Evolutionary conservation across 1,140 invertebrate genomes (phyloP).

Genomic region (Nomia melanderi): DNA sequence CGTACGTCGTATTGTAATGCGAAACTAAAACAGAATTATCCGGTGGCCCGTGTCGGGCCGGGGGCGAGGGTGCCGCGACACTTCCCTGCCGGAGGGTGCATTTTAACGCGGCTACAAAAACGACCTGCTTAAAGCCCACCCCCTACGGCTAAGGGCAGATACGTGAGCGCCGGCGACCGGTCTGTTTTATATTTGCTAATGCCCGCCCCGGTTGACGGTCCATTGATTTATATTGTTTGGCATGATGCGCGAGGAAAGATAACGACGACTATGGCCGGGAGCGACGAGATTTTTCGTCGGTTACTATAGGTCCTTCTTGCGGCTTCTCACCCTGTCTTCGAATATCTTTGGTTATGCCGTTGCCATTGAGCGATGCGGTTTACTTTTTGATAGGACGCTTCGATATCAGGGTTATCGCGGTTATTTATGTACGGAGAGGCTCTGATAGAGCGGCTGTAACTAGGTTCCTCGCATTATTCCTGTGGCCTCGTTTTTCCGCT

Average conservation of each 20-base stretch:
- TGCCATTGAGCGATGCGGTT: not conserved
- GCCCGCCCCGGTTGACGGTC: conserved; percentile 30
- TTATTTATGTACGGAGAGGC: not conserved
- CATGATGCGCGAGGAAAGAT: conserved; percentile 38
- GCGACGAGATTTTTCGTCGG: not conserved
- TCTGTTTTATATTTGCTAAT: conserved; percentile 56
- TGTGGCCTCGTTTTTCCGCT: not conserved
- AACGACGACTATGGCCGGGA: not conserved
- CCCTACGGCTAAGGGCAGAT: not conserved
- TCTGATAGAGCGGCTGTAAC: no score
- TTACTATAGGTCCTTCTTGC: no score
- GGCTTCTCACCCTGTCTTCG: not conserved
- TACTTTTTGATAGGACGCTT: no score
- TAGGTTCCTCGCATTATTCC: not conserved
- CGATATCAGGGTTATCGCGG: not conserved
- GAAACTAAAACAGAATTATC: conserved; percentile 78
- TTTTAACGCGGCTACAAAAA: conserved; percentile 66
- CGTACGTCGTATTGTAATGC: conserved; percentile 74
- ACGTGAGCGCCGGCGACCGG: not conserved
- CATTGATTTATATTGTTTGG: conserved; percentile 61
- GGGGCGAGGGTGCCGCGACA: conserved; percentile 57
- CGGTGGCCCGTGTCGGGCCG: conserved; percentile 52
- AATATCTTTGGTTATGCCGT: no score
- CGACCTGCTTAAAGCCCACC: conserved; percentile 51
- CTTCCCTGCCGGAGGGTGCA: conserved; percentile 56